These are phyloP conservation scores for Paratrypauchen microcephalus DNA, from an alignment of 2,797 vertebrate species.

Conservation along the genomic window DNA sequence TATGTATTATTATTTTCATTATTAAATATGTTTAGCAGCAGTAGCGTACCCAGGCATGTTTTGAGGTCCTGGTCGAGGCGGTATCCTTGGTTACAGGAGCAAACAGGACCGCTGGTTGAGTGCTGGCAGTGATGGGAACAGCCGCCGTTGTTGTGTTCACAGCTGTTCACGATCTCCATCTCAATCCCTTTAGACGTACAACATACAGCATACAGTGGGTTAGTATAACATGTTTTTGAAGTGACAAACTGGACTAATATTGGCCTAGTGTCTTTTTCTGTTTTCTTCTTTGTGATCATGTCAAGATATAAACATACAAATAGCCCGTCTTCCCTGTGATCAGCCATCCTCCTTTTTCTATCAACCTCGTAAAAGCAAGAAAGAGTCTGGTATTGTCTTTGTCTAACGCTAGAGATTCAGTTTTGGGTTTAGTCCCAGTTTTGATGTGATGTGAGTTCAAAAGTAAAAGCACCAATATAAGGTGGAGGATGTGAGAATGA, in stretches of 20 bases:
- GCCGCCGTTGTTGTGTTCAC: constrained; percentile 86
- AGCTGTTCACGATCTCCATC: constrained; percentile 98
- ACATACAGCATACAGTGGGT: constrained; percentile 4
- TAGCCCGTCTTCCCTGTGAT: too few species aligned
- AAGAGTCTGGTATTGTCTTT: too few species aligned
- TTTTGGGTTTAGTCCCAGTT: too few species aligned
- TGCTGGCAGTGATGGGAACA: constrained; percentile 91
- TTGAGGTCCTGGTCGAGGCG: constrained; percentile 83
- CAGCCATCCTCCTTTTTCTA: too few species aligned
- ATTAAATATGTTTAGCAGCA: not conserved
- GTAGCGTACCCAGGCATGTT: constrained; percentile 84
- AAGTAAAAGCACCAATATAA: too few species aligned
- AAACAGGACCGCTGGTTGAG: constrained; percentile 82
- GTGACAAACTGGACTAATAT: not conserved
- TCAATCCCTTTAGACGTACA: constrained; percentile 82
- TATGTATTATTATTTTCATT: not conserved
- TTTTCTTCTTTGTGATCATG: too few species aligned
- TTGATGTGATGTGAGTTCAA: too few species aligned
- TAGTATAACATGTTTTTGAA: not conserved
- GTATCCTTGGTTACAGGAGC: constrained; percentile 87
- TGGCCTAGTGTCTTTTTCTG: too few species aligned
- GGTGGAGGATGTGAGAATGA: too few species aligned
- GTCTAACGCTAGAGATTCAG: too few species aligned
- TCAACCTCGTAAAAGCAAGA: too few species aligned
- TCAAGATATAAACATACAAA: too few species aligned